Evolutionary conservation across 2,888 invertebrate genomes (phyloP), one percentile per base, ranked within the genome.

Genomic region (Physocephala rufipes): DNA sequence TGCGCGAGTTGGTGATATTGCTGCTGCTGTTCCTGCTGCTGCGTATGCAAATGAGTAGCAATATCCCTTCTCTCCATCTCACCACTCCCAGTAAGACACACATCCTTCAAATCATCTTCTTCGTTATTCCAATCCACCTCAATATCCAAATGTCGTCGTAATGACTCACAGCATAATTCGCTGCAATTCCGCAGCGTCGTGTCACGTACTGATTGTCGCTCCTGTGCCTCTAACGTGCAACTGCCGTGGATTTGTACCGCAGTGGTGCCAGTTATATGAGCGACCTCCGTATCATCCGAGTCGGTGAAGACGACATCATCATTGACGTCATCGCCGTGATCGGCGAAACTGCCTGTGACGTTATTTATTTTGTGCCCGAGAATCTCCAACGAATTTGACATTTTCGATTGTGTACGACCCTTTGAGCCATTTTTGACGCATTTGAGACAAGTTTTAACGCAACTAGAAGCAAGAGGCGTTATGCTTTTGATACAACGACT

Each of bases 361-460:
- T 91, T 91, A 0, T 91, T 91, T 4, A 91, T 90, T 85, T 91
- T 91, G 73, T 91, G 91, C 43, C 92, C 87, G 75, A 91, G 91
- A 81, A 92, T 92, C 65, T 92, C 84, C 2, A 91, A 91, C 62
- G 90, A 75, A 43, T 78, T 74, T 19, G 64, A 53, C n/a, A n/a
- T n/a, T n/a, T n/a, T n/a, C n/a, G 36, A 36, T n/a, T 51, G 65
- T 15, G 70, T 49, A 15, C 58, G 24, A 2, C 1, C 2, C 24
- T 61, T 71, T 61, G 12, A n/a, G 26, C 67, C 36, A 62, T 36
- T 62, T 26, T 67, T 61, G 9, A 15, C 53, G 70, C 78, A 80
- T 15, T 80, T 79, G 36, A 72, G 72, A 69, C 47, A 53, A 30
- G 63, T 73, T 70, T 15, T 24, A 55, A 71, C 72, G 67, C 24